phyloP scores from a whole-genome alignment of 2,888 invertebrate species.

The Drosophila monieri region DNA sequence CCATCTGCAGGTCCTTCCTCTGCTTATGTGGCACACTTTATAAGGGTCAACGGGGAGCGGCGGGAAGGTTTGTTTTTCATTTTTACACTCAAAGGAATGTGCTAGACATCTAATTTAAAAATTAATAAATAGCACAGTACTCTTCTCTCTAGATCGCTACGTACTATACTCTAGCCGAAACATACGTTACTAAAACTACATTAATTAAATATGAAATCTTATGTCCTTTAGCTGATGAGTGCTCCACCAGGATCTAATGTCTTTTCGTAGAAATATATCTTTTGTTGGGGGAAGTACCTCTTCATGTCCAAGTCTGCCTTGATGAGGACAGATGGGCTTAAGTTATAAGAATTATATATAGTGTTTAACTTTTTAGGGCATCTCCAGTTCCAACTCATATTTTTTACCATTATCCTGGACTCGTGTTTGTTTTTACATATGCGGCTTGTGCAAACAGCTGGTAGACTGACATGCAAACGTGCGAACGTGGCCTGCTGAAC shows the following conservation, averaged over 20 bases:
- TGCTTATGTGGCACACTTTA: conserved; percentile 2
- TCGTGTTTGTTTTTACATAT: conserved; percentile 45
- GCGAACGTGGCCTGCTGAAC: conserved; percentile 18
- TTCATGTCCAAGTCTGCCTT: too few species aligned
- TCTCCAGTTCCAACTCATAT: not conserved
- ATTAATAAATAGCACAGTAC: not conserved
- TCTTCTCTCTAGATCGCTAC: not conserved
- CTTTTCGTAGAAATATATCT: too few species aligned
- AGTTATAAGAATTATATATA: too few species aligned
- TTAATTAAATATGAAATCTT: too few species aligned
- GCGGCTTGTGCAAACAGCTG: conserved; percentile 58
- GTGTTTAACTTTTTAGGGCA: not conserved
- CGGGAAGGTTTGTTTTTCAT: not conserved
- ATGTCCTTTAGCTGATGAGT: too few species aligned
- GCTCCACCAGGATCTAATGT: too few species aligned
- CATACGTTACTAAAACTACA: too few species aligned
- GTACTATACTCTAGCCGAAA: too few species aligned
- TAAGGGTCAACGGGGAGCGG: conserved; percentile 1
- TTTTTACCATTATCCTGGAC: not conserved
- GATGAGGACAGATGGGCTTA: too few species aligned
- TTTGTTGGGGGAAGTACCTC: too few species aligned
- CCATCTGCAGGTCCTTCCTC: not conserved
- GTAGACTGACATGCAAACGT: conserved; percentile 11
- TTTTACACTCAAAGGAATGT: not conserved
- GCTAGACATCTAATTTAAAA: not conserved